phyloP scores from a whole-genome alignment of 1,140 invertebrate species.

The Camponotus pennsylvanicus region DNA sequence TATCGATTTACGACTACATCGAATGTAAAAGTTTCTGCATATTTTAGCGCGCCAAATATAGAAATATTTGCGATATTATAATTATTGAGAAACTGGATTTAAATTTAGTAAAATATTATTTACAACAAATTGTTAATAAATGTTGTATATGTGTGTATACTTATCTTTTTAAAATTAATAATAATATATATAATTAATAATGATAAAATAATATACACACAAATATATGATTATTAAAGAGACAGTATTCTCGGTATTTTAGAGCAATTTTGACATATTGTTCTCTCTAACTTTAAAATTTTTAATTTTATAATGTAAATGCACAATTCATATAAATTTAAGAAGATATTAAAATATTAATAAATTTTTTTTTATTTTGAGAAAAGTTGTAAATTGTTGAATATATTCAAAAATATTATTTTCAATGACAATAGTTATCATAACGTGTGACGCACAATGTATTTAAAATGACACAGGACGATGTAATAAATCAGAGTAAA shows the following conservation, averaged over 20 bases:
- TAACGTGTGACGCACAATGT: background rate
- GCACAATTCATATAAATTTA: background rate
- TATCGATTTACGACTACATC: background rate
- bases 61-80: background rate
- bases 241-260: background rate
- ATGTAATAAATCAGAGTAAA: background rate
- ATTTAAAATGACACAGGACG: background rate
- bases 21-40: background rate
- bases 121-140: background rate
- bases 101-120: background rate
- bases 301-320: slow-evolving; percentile 26
- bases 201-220: background rate
- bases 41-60: background rate
- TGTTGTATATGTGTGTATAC: background rate
- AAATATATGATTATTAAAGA: background rate
- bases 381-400: background rate
- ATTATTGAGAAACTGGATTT: background rate
- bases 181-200: background rate
- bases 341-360: background rate
- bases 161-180: background rate
- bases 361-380: background rate
- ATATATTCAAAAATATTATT: background rate
- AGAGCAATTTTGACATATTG: background rate
- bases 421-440: background rate
- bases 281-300: background rate